A percentile compares a stretch with the other conserved stretches of the same genome.
Evolutionary conservation across 2,113 vertebrate species (phyloP).

Genomic region (Lepus europaeus): DNA sequence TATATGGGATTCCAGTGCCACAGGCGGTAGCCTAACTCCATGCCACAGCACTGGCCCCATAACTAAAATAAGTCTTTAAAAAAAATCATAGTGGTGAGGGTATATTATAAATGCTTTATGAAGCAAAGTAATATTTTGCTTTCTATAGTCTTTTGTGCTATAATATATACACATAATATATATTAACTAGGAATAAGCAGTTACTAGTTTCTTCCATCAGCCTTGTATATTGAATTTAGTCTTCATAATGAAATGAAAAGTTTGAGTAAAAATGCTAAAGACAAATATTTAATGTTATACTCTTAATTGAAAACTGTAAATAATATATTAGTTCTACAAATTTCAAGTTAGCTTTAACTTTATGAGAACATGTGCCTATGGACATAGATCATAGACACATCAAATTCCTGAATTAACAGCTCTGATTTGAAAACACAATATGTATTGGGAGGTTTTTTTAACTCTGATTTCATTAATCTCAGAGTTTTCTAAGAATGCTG

Average conservation of each 20-base stretch:
- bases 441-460: constrained; percentile 22
- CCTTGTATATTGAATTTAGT: constrained; percentile 4
- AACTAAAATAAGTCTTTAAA: no score
- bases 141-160: neutral
- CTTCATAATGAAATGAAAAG: constrained; percentile 52
- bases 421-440: neutral
- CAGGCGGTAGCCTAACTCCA: no score
- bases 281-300: constrained; percentile 44
- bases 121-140: constrained; percentile 18
- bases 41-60: no score
- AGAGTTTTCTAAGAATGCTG: constrained; percentile 53
- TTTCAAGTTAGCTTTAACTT: constrained; percentile 53
- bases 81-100: neutral
- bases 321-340: constrained; percentile 26
- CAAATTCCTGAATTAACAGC: constrained; percentile 2
- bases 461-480: constrained; percentile 6
- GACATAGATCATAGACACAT: neutral
- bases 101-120: constrained; percentile 13
- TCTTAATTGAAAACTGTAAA: constrained; percentile 55
- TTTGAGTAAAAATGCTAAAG: constrained; percentile 50
- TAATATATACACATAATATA: constrained; percentile 21
- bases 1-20: no score
- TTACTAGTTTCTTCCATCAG: constrained; percentile 32
- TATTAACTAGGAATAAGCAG: neutral
- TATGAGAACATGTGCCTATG: neutral